Evolutionary conservation across 2,797 vertebrate species (phyloP).

Genomic region (Okamejei kenojei): DNA sequence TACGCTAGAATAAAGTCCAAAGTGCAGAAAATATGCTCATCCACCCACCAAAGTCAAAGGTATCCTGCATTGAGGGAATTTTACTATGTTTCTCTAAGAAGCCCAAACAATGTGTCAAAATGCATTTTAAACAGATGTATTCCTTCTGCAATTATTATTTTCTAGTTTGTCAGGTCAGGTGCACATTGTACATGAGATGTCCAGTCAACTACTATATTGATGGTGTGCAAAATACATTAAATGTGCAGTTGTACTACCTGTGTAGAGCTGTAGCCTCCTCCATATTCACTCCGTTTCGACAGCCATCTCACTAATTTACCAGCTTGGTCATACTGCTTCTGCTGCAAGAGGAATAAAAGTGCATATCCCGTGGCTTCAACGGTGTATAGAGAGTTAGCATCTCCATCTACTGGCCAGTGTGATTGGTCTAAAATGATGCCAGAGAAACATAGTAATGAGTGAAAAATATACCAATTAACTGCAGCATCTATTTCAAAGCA

Average conservation of each 20-base stretch:
- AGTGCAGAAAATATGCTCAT: too few species aligned
- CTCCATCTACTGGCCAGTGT: constrained; percentile 60
- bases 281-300: constrained; percentile 52
- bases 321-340: constrained; percentile 50
- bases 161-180: background rate
- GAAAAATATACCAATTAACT: background rate
- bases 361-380: constrained; percentile 66
- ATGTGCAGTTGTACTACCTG: constrained; percentile 51
- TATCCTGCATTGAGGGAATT: too few species aligned
- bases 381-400: constrained; percentile 49
- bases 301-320: constrained; percentile 56
- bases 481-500: background rate
- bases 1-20: too few species aligned
- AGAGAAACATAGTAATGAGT: background rate
- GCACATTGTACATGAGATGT: background rate
- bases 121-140: background rate
- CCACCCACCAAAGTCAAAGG: too few species aligned
- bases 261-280: constrained; percentile 60
- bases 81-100: background rate
- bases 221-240: background rate
- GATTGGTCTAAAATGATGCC: constrained; percentile 45
- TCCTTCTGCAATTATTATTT: background rate
- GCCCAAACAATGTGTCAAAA: background rate
- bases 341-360: constrained; percentile 57
- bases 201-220: background rate